Conservation (phyloP, 1,140 invertebrate genomes). For the Patella vulgata region DNA sequence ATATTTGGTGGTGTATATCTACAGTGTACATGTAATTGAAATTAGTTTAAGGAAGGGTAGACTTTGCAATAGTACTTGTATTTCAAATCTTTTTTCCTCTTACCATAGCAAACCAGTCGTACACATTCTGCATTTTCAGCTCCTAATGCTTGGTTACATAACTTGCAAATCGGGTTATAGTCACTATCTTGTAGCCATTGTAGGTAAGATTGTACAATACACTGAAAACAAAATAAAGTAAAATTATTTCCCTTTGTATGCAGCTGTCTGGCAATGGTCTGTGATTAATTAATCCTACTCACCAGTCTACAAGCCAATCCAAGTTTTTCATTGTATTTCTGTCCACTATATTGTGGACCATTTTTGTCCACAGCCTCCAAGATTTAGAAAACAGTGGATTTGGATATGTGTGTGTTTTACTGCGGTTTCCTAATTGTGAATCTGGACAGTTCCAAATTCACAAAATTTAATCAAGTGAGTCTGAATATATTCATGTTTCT, state of each 20-base stretch:
- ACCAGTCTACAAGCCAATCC: not conserved
- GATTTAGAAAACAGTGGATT: not conserved
- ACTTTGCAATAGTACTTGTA: too few relatives aligned
- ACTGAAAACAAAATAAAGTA: constrained; percentile 75
- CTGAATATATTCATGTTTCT: too few relatives aligned
- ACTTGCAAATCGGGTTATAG: constrained; percentile 88
- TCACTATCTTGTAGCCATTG: constrained; percentile 98
- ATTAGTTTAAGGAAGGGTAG: too few relatives aligned
- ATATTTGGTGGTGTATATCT: not conserved
- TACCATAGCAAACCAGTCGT: constrained; percentile 70
- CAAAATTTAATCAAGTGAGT: too few relatives aligned
- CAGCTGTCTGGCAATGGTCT: not conserved
- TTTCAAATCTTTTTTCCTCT: constrained; percentile 5
- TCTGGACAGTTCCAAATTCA: too few relatives aligned
- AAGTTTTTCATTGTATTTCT: not conserved
- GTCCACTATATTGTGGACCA: not conserved
- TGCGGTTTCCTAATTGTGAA: too few relatives aligned
- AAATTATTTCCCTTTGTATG: constrained; percentile 13
- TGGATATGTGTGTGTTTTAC: not conserved
- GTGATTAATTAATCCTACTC: not conserved
- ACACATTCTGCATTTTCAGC: constrained; percentile 82
- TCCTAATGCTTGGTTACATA: constrained; percentile 83
- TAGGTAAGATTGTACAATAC: constrained; percentile 96
- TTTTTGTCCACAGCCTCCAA: not conserved
- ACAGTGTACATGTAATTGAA: not conserved